These are phyloP conservation scores for Platygyra sinensis DNA, from an alignment of 64 coral and sea anemone genomes.

Conservation along the genomic window DNA sequence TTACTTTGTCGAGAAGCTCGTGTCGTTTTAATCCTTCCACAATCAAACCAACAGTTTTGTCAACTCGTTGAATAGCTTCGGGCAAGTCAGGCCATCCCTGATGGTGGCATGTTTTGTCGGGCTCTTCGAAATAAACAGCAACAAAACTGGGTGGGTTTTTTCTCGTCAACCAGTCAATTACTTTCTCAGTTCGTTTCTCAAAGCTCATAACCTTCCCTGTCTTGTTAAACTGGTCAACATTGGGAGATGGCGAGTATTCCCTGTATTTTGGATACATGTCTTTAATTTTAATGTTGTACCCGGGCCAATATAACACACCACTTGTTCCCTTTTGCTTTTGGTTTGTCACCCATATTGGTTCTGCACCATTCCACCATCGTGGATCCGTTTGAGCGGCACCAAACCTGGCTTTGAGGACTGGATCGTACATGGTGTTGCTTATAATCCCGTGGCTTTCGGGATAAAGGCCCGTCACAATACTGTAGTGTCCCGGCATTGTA, in stretches of 20 bases:
- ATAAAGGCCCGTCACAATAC: no score
- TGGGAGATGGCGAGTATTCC: constrained; percentile 46
- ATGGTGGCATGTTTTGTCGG: constrained; percentile 69
- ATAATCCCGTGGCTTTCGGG: no score
- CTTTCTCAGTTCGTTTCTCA: constrained; percentile 55
- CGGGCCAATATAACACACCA: constrained; percentile 83
- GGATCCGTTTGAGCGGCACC: constrained; percentile 66
- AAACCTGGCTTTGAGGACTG: constrained; percentile 62
- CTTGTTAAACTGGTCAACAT: constrained; percentile 60
- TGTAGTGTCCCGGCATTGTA: constrained; percentile 85
- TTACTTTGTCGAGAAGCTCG: constrained; percentile 56
- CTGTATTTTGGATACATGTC: constrained; percentile 51
- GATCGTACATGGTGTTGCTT: constrained; percentile 89
- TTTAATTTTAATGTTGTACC: constrained; percentile 73
- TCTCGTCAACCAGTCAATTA: constrained; percentile 62
- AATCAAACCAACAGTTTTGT: constrained; percentile 62
- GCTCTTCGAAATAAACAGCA: constrained; percentile 83
- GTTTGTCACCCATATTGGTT: no score
- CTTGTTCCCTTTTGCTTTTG: no score
- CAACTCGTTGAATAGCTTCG: constrained; percentile 43
- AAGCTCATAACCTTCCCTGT: constrained; percentile 50
- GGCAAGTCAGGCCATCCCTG: constrained; percentile 44
- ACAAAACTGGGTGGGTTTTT: constrained; percentile 80
- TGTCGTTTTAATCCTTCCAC: constrained; percentile 33
- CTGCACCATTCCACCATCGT: constrained; percentile 78